Base-by-base conservation (phyloP, 1,140 invertebrate species). In the Heliconius himera region DNA sequence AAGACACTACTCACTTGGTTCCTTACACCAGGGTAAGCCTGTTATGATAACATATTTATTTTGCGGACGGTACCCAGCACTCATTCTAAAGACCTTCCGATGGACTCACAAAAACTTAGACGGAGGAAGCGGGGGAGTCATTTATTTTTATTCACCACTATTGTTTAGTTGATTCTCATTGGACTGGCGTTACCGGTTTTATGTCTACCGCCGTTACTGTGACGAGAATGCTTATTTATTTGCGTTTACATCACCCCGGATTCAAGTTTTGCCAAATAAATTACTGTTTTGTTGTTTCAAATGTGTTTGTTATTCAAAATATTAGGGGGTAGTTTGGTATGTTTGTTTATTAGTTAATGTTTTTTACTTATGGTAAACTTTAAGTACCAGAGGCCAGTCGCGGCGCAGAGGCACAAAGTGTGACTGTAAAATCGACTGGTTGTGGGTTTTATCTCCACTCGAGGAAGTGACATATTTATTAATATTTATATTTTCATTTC, bases 161-260 rank as follows among this genome's bases (percentile, higher is more conserved):
- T 93, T 93, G 91, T 93, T 93, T 92, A 90, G 86, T 88, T 87
- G 89, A 90, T 90, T 90, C 87, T 93, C 88, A 89, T 92, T 85
- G 80, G 82, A 80, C 78, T 78, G 51, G 73, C 81, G 66, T 81
- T 83, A 82, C 81, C 77, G 77, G 49, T 75, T 76, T 84, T 81
- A 82, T 82, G 76, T 80, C 78, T 74, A 60, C 76, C n/a, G 33
- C 71, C 72, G 77, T 82, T 82, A 82, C 77, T 78, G 70, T 82
- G 71, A 76, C 70, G 81, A 38, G 54, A 77, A 75, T 77, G 74
- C 56, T 81, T 81, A 77, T 74, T 81, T 79, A 77, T 77, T 75
- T 22, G 20, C 20, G 54, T 3, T 56, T 22, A 56, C 8, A 56
- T 56, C 54, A 56, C 54, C 20, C 54, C 54, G n/a, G 54, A 56